phyloP scores from a whole-genome alignment of 2,797 vertebrate species.

The Gymnopithys bicolor region DNA sequence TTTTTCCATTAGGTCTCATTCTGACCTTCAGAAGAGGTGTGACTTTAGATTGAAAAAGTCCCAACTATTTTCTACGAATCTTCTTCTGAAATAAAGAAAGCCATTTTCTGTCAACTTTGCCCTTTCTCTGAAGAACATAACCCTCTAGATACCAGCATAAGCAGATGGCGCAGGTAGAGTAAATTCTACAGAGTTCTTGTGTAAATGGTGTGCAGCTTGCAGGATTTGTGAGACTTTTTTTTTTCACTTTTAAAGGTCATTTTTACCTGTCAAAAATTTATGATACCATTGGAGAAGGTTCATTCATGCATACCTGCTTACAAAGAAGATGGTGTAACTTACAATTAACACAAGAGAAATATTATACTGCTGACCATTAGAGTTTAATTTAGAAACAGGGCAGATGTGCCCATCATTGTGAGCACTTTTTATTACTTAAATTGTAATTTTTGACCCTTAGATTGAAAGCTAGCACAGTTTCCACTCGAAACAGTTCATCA shows the following conservation, averaged over 20 bases:
- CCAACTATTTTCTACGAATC: conserved; percentile 9
- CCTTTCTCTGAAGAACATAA: conserved; percentile 63
- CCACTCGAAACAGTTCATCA: not conserved
- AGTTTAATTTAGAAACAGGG: not conserved
- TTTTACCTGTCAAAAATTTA: conserved; percentile 52
- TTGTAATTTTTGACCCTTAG: not conserved
- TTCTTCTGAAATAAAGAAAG: conserved; percentile 27
- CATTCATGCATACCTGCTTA: not conserved
- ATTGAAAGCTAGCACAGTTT: not conserved
- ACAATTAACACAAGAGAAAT: not conserved
- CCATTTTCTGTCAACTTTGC: conserved; percentile 60
- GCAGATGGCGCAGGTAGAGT: conserved; percentile 67
- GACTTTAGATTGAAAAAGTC: not conserved
- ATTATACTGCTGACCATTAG: not conserved
- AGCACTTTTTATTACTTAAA: not conserved
- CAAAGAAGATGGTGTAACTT: not conserved
- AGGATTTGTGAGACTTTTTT: conserved; percentile 49
- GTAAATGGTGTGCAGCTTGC: conserved; percentile 74
- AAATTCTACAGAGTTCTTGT: conserved; percentile 75
- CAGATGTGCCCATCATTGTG: not conserved
- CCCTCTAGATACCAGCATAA: conserved; percentile 59
- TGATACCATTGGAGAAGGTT: conserved; percentile 30
- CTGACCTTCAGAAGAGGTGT: not conserved
- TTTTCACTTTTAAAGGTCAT: conserved; percentile 73
- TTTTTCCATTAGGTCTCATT: not conserved